Percentiles rank a stretch among this genome's conserved stretches.
phyloP scores from a whole-genome alignment of 1,140 invertebrate genomes.

The Coptotermes formosanus region DNA sequence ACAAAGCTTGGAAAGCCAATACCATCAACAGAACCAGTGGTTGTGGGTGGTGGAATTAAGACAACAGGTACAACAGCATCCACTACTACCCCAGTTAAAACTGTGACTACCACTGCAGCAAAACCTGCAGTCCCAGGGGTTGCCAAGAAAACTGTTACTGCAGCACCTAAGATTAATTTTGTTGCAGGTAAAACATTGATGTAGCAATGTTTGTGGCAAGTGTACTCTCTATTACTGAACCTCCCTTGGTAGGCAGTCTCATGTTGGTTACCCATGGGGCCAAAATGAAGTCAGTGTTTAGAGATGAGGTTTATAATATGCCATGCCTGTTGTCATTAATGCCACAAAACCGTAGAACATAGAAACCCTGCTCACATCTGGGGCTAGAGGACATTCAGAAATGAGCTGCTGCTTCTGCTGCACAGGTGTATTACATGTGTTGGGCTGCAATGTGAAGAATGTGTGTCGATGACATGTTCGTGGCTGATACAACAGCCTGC shows the following conservation, averaged over 20 bases:
- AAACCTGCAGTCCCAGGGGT: slow-evolving; percentile 43
- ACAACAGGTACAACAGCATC: slow-evolving; percentile 40
- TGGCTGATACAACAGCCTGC: no score
- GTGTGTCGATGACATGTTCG: no score
- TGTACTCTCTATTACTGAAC: background rate
- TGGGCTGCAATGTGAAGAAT: no score
- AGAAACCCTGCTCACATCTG: no score
- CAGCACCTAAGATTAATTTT: slow-evolving; percentile 87
- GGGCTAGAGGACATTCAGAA: no score
- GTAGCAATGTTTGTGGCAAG: background rate
- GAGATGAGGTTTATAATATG: no score
- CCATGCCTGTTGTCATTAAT: background rate
- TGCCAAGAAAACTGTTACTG: slow-evolving; percentile 59
- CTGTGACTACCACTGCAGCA: slow-evolving; percentile 34
- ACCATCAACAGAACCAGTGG: slow-evolving; percentile 90
- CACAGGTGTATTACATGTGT: no score
- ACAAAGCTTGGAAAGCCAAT: slow-evolving; percentile 97
- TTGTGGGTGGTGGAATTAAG: slow-evolving; percentile 46
- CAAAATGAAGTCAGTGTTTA: background rate
- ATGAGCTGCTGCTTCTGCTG: no score
- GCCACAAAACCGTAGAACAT: no score
- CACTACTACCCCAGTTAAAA: slow-evolving; percentile 37
- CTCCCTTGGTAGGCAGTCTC: background rate
- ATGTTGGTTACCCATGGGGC: background rate
- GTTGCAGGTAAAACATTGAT: slow-evolving; percentile 60